Evolutionary conservation across 2,888 invertebrate species (phyloP), one percentile per base, ranked within the genome.

Genomic region (Drosophila barbarae): DNA sequence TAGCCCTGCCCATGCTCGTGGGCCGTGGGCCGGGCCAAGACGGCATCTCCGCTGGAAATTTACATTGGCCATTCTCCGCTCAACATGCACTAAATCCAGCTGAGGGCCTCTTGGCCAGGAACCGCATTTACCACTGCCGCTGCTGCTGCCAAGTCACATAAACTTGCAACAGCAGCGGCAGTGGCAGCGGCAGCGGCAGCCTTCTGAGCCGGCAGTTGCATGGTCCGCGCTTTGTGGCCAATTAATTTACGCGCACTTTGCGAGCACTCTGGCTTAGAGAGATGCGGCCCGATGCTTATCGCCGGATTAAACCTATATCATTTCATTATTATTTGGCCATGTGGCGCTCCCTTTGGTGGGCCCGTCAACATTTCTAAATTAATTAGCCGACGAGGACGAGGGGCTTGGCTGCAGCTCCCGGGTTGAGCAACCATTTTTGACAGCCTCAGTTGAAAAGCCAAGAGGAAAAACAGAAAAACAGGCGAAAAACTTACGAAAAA

Each of bases 181-280:
- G 13, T 13, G 13, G 42, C 42, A 42, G 42, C 42, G 13, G 42
- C 42, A 42, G 42, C 42, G 23, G 46, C 30, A 13, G 46, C 51
- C 63, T 54, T 35, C 36, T 57, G 44, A 36, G 54, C 47, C 39
- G 34, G 69, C 34, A 35, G 36, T 15, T 38, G 36, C 55, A 49
- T 36, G 8, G 18, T 10, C 36, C 38, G 44, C 56, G 32, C 47
- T 53, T 69, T 55, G 46, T 49, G 51, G 65, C 68, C 78, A 77
- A 77, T 81, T 80, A 81, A 80, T 81, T 80, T 77, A 80, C 82
- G 80, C 82, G 80, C 79, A 76, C 73, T 81, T 79, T 65, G 68
- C 66, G 34, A 50, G 54, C 46, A 32, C 46, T 47, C 32, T 56
- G 55, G 55, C 55, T 50, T 35, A 50, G 38, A 51, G 64, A 53